Evolutionary conservation across 2,113 vertebrate species (phyloP).

Genomic region (Megaceryle torquata): DNA sequence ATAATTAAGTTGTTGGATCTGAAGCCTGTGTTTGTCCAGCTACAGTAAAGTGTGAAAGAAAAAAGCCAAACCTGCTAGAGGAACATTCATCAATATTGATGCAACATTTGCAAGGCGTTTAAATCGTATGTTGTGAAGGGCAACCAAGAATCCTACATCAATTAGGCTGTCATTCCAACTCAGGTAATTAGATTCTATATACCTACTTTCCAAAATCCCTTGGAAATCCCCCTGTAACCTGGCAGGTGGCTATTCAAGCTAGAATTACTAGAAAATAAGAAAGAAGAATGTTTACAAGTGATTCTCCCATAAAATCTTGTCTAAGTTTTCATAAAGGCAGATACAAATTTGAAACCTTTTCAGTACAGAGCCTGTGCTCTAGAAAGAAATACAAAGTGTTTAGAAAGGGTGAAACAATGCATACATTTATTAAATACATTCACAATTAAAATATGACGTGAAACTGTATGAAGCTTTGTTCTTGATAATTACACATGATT

Average conservation of each 20-base stretch:
- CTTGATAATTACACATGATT: not conserved
- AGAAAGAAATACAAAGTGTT: not conserved
- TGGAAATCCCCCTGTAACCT: not conserved
- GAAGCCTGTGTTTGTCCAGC: not conserved
- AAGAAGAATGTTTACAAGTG: not conserved
- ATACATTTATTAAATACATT: not conserved
- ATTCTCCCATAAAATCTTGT: not conserved
- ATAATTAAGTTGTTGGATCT: conserved; percentile 1
- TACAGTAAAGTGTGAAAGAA: conserved; percentile 1
- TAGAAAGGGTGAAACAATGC: not conserved
- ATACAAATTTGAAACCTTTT: not conserved
- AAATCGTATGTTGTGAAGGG: not conserved
- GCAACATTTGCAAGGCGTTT: not conserved
- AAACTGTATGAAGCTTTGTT: conserved; percentile 9
- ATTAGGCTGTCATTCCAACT: not conserved
- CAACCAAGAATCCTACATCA: not conserved
- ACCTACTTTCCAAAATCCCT: not conserved
- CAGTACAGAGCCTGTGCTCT: not conserved
- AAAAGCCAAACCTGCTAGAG: conserved; percentile 15
- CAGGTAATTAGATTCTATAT: not conserved
- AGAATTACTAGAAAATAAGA: not conserved
- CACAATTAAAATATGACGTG: not conserved
- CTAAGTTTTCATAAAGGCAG: not conserved
- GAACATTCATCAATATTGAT: not conserved
- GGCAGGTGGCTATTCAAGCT: not conserved